These are phyloP conservation scores for Sinhomidia bicolor DNA, from an alignment of 2,888 invertebrate genomes.

Conservation along the genomic window DNA sequence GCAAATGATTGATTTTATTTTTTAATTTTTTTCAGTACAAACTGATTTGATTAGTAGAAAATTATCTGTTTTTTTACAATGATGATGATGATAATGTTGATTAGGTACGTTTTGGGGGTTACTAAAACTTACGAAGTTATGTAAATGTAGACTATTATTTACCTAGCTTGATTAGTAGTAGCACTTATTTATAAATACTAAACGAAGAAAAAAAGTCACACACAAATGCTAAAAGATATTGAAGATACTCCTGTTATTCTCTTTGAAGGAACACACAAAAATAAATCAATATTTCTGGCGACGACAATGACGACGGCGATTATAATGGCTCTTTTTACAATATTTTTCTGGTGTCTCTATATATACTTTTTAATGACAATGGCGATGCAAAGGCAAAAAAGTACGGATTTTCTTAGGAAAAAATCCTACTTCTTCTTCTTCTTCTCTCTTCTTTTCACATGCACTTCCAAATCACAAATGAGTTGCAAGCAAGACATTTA, in stretches of 20 bases:
- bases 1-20: constrained; percentile 30
- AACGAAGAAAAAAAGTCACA: constrained; percentile 7
- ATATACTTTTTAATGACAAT: constrained; percentile 21
- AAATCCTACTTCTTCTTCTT: constrained; percentile 47
- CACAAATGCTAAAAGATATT: neutral
- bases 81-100: neutral
- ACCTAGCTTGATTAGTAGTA: constrained; percentile 25
- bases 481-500: constrained; percentile 78
- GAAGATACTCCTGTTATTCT: constrained; percentile 7
- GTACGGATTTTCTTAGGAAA: constrained; percentile 48
- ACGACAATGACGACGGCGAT: constrained; percentile 41
- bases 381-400: constrained; percentile 49
- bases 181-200: constrained; percentile 48
- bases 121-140: neutral
- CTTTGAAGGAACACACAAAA: neutral
- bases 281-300: constrained; percentile 32
- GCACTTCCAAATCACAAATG: constrained; percentile 80
- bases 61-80: neutral
- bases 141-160: neutral
- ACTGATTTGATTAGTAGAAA: constrained; percentile 19
- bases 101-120: constrained; percentile 14
- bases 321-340: constrained; percentile 13
- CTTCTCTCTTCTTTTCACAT: constrained; percentile 76
- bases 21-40: constrained; percentile 12
- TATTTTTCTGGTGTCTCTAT: constrained; percentile 52